Base-by-base conservation (phyloP, 2,888 invertebrate genomes). In the Tenodera sinensis region DNA sequence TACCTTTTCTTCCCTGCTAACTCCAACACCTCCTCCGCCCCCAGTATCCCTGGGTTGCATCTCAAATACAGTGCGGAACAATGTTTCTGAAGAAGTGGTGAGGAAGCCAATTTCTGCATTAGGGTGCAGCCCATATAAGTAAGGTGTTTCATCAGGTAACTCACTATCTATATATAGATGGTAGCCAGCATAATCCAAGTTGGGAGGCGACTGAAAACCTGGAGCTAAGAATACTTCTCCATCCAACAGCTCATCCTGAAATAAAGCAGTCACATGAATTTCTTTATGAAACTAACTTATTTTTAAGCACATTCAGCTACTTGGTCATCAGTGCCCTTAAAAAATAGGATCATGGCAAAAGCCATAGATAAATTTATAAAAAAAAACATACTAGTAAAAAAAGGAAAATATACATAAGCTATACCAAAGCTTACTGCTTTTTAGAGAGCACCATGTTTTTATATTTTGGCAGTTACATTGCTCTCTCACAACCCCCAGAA, bases 61-160 rank as follows among this genome's bases (percentile, higher is more conserved):
- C 93, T 98, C 98, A 92, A 98, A 96, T 84, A 97, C 95, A 1
- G 96, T 96, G 93, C 95, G 96, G 93, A 98, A 98, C 86, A 99
- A 94, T 90, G 96, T 95, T 91, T 98, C 97, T 0, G 98, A 97
- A 0, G 96, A 97, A 0, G 96, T 96, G 0, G 98, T 98, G 88
- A 99, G 94, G 92, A 98, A 98, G 85, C 98, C 98, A 90, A 99
- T 98, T 94, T 99, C 98, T 0, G 99, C 98, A 93, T 99, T 99
- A 0, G 98, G 97, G 93, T 99, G 98, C 28, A 99, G 94, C 0
- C 98, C 98, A 92, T 99, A 99, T 27, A 99, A 94, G 91, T 97
- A 95, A 0, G 99, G 98, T 88, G 97, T 97, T 93, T 99, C 98
- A 0, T 96, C 94, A 0, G 98, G 98, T 42, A 99, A 93, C 91